These are phyloP conservation scores for Brassicogethes aeneus DNA, from an alignment of 2,888 invertebrate genomes.

Conservation along the genomic window DNA sequence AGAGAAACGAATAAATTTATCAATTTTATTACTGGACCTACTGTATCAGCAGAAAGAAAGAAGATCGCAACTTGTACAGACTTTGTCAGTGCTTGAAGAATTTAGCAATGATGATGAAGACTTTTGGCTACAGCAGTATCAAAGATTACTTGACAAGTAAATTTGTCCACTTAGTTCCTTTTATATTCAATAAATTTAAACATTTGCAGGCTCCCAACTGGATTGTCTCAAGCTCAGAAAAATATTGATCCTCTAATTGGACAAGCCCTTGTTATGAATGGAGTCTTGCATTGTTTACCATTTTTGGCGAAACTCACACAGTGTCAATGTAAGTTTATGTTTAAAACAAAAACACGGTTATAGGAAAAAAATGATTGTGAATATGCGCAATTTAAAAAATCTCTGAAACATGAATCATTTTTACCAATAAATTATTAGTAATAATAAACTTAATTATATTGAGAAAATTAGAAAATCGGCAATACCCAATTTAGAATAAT, in stretches of 20 bases:
- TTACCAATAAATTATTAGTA: too few species aligned
- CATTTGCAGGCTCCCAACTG: conserved; percentile 46
- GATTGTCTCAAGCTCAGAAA: conserved; percentile 51
- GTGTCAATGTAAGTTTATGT: conserved; percentile 39
- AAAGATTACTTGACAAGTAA: conserved; percentile 62
- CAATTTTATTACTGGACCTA: conserved; percentile 57
- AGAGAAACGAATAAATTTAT: conserved; percentile 58
- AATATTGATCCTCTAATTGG: conserved; percentile 58
- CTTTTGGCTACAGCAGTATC: conserved; percentile 76
- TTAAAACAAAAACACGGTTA: too few species aligned
- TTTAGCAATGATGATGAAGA: conserved; percentile 45
- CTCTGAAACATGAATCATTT: too few species aligned
- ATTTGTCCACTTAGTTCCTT: conserved; percentile 1
- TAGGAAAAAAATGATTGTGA: too few species aligned
- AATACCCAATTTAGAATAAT: too few species aligned
- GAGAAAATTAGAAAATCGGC: too few species aligned
- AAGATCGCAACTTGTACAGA: conserved; percentile 55
- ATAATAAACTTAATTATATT: too few species aligned
- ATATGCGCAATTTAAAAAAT: too few species aligned
- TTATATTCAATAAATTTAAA: neutral
- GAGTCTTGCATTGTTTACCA: conserved; percentile 68
- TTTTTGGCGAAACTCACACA: conserved; percentile 56
- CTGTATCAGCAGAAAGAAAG: conserved; percentile 59
- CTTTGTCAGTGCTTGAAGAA: conserved; percentile 63
- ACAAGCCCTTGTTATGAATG: conserved; percentile 60